Percentiles rank a stretch among this genome's conserved stretches.
Conservation (phyloP, 1,140 invertebrate species). For the Liolophura sinensis region DNA sequence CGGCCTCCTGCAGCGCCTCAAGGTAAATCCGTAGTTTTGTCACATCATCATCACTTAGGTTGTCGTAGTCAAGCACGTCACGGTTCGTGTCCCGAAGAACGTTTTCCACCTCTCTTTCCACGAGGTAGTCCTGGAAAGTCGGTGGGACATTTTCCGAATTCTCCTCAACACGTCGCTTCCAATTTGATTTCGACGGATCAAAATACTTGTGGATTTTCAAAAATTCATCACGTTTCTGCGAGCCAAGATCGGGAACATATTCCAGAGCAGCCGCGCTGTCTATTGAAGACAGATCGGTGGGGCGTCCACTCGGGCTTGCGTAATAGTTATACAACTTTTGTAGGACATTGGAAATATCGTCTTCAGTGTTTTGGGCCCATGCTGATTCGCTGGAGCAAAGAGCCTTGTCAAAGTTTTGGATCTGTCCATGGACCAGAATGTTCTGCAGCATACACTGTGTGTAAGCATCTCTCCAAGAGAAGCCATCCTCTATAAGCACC, state of each 20-base stretch:
- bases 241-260: conserved; percentile 11
- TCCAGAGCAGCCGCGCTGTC: not conserved
- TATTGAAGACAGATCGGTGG: not conserved
- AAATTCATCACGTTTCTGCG: conserved; percentile 42
- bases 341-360: conserved; percentile 27
- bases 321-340: conserved; percentile 8
- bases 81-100: no score
- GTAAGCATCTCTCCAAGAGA: conserved; percentile 38
- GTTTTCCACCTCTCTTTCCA: no score
- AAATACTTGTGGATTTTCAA: conserved; percentile 46
- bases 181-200: conserved; percentile 23
- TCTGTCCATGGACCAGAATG: conserved; percentile 16
- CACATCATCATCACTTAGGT: no score
- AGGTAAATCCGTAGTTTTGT: no score
- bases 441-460: conserved; percentile 46
- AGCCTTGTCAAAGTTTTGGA: no score
- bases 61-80: no score
- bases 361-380: conserved; percentile 13
- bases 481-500: conserved; percentile 28
- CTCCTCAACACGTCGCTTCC: no score
- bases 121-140: no score
- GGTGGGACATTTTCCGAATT: no score
- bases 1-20: no score
- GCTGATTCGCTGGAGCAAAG: no score
- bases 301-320: not conserved